Conservation (phyloP, 2,113 vertebrate genomes). For the Crotalus tigris region DNA sequence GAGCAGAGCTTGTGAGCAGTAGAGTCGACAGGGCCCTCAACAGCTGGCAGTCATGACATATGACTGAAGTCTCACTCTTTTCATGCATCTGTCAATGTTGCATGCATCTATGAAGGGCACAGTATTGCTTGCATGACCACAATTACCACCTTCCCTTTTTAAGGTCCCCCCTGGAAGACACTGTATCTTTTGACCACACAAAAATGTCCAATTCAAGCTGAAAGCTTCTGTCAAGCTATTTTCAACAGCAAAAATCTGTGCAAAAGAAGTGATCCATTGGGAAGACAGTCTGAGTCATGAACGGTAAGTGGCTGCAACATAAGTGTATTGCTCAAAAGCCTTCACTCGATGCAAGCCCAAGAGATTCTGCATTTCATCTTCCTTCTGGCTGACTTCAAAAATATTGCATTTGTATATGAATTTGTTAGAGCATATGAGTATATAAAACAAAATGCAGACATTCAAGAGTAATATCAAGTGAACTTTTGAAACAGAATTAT, state of each 20-base stretch:
- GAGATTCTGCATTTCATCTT: neutral
- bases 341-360: neutral
- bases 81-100: neutral
- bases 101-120: neutral
- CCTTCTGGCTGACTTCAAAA: neutral
- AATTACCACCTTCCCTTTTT: neutral
- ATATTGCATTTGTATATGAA: neutral
- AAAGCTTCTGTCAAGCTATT: neutral
- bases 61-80: neutral
- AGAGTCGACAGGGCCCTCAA: neutral
- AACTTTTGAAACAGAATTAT: conserved; percentile 4
- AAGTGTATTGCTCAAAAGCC: neutral
- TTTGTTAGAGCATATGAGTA: neutral
- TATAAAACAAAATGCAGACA: neutral
- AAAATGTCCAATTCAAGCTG: neutral
- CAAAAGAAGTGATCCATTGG: neutral
- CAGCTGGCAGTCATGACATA: neutral
- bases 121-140: neutral
- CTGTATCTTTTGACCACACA: neutral
- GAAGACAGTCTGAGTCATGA: neutral
- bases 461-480: neutral
- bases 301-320: neutral
- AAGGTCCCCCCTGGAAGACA: neutral
- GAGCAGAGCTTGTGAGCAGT: neutral
- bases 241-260: neutral